A percentile compares a stretch with the other conserved stretches of the same genome.
These are phyloP conservation scores for Habrosyne pyritoides DNA, from an alignment of 2,888 invertebrate genomes.

Conservation along the genomic window DNA sequence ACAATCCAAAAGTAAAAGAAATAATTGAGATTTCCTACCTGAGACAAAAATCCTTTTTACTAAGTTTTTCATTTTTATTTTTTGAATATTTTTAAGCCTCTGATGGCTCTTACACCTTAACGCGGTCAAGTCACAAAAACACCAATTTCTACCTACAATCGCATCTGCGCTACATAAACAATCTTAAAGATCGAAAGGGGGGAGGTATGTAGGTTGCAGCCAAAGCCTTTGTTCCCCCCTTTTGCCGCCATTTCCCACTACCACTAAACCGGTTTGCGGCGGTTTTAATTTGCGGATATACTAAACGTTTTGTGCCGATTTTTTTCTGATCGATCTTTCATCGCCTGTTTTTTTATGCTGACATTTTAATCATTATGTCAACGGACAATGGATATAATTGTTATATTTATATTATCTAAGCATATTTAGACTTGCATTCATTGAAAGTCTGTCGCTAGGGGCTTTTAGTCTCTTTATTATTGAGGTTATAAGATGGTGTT, in stretches of 20 bases:
- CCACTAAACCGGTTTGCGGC: constrained; percentile 41
- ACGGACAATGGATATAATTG: background rate
- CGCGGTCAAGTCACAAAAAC: too few species aligned
- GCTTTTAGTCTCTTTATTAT: background rate
- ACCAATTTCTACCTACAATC: constrained; percentile 30
- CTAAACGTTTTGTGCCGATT: constrained; percentile 19
- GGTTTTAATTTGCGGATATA: constrained; percentile 30
- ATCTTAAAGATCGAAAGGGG: constrained; percentile 51
- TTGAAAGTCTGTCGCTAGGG: background rate
- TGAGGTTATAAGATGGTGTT: too few species aligned
- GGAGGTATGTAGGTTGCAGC: constrained; percentile 75
- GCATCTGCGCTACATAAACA: constrained; percentile 34
- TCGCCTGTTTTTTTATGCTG: constrained; percentile 19
- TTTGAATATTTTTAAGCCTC: too few species aligned
- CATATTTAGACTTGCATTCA: background rate
- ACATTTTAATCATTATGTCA: background rate
- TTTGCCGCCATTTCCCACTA: constrained; percentile 52
- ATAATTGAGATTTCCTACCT: background rate
- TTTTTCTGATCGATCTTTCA: constrained; percentile 19
- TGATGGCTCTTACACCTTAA: too few species aligned
- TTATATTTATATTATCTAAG: background rate
- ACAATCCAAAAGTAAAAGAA: background rate
- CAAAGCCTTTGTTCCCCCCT: constrained; percentile 58
- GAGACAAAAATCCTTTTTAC: constrained; percentile 5
- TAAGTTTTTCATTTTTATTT: too few species aligned